These are phyloP conservation scores for Chromis chromis DNA, from an alignment of 2,797 vertebrate species.

Conservation along the genomic window DNA sequence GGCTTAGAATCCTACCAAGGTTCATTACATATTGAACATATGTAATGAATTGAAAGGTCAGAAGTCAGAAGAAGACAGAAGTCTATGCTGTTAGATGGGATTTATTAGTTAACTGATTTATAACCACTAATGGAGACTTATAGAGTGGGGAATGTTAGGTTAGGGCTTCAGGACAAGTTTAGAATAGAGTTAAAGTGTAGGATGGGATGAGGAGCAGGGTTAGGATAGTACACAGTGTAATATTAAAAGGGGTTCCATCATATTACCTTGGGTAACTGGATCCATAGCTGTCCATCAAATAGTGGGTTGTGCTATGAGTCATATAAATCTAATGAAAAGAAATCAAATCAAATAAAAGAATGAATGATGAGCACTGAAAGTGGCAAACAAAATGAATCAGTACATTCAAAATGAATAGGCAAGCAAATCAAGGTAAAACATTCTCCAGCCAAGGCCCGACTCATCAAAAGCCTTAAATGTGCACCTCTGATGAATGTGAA, in stretches of 20 bases:
- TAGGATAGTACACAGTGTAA: conserved; percentile 62
- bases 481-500: conserved; percentile 56
- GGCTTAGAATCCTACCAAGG: conserved; percentile 15
- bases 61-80: conserved; percentile 41
- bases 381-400: conserved; percentile 76
- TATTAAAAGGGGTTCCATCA: conserved; percentile 65
- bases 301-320: conserved; percentile 82
- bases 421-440: conserved; percentile 67
- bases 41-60: conserved; percentile 39
- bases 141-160: conserved; percentile 39
- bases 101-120: conserved; percentile 4
- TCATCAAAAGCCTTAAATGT: conserved; percentile 47
- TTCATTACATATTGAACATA: conserved; percentile 20
- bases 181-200: conserved; percentile 22
- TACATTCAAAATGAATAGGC: conserved; percentile 74
- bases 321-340: conserved; percentile 86
- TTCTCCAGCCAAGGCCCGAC: conserved; percentile 25
- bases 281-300: conserved; percentile 84
- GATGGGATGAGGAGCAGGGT: conserved; percentile 63
- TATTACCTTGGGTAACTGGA: conserved; percentile 80
- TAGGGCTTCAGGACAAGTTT: conserved; percentile 51
- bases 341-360: conserved; percentile 84
- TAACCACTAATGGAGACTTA: conserved; percentile 21
- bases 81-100: conserved; percentile 15
- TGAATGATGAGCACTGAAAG: conserved; percentile 75